A percentile compares a stretch with the other conserved stretches of the same genome.
Evolutionary conservation across 1,140 invertebrate genomes (phyloP).

Genomic region (Diuraphis noxia): DNA sequence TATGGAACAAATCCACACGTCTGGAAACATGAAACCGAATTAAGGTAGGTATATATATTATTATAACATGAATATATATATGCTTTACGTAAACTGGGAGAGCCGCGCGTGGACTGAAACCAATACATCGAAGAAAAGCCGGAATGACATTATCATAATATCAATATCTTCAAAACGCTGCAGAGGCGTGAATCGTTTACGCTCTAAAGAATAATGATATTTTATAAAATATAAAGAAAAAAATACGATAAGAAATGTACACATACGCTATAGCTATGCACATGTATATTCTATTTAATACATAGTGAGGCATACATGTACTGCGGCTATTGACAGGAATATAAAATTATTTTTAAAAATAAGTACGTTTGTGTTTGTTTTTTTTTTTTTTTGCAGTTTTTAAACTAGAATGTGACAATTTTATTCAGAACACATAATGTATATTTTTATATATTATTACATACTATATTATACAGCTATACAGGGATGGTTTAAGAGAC

Average conservation of each 20-base stretch:
- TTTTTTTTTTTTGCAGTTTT: not conserved
- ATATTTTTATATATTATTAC: not conserved
- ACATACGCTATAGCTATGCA: not conserved
- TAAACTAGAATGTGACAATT: slow-evolving; percentile 21
- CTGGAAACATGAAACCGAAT: slow-evolving; percentile 34
- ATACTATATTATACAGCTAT: not conserved
- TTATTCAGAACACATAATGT: not conserved
- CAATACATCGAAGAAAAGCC: slow-evolving; percentile 7
- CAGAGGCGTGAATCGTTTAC: slow-evolving; percentile 39
- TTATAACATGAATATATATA: not conserved
- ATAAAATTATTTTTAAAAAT: slow-evolving; percentile 3
- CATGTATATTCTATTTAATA: not conserved
- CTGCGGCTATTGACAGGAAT: not conserved
- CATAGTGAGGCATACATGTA: not conserved
- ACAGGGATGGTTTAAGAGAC: not conserved
- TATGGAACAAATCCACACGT: slow-evolving; percentile 4
- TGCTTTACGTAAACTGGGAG: not conserved
- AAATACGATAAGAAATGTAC: not conserved
- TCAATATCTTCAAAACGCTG: not conserved
- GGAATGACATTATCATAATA: slow-evolving; percentile 36
- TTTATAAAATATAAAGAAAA: not conserved
- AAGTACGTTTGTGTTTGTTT: not conserved
- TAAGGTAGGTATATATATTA: not conserved
- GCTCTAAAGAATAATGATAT: slow-evolving; percentile 9
- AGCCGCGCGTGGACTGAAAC: not conserved